Percentiles rank a stretch among this genome's conserved stretches.
These are phyloP conservation scores for Aromia moschata DNA, from an alignment of 2,888 invertebrate species.

Conservation along the genomic window DNA sequence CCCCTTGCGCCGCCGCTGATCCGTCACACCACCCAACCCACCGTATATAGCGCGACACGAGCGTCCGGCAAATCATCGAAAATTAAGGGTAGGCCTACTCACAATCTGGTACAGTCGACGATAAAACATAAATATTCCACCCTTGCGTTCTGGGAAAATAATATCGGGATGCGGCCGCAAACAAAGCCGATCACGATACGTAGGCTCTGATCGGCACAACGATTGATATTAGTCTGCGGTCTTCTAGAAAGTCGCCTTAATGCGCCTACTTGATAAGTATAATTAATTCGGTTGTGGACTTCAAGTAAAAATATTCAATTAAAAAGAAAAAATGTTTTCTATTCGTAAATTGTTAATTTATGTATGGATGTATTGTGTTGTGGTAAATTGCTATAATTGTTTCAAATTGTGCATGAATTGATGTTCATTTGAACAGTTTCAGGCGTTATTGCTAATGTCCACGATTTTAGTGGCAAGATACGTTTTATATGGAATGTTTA, in stretches of 20 bases:
- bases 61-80: slow-evolving; percentile 38
- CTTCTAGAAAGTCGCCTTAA: neutral
- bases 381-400: too few species aligned
- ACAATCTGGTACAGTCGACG: slow-evolving; percentile 38
- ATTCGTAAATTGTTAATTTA: slow-evolving; percentile 3
- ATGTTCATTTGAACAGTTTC: too few species aligned
- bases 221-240: neutral
- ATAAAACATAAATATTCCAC: slow-evolving; percentile 29
- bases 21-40: slow-evolving; percentile 17
- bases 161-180: neutral
- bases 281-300: neutral
- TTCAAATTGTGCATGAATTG: too few species aligned
- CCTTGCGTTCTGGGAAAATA: slow-evolving; percentile 15
- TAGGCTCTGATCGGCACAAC: neutral
- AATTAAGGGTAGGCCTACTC: slow-evolving; percentile 39
- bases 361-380: too few species aligned
- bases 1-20: neutral
- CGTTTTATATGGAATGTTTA: too few species aligned
- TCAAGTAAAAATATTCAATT: neutral
- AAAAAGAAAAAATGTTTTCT: neutral
- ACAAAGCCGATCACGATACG: neutral
- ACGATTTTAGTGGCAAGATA: too few species aligned
- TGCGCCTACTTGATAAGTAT: slow-evolving; percentile 1
- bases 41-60: slow-evolving; percentile 4
- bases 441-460: too few species aligned